These are phyloP conservation scores for Patella depressa DNA, from an alignment of 2,888 invertebrate species.

Conservation along the genomic window DNA sequence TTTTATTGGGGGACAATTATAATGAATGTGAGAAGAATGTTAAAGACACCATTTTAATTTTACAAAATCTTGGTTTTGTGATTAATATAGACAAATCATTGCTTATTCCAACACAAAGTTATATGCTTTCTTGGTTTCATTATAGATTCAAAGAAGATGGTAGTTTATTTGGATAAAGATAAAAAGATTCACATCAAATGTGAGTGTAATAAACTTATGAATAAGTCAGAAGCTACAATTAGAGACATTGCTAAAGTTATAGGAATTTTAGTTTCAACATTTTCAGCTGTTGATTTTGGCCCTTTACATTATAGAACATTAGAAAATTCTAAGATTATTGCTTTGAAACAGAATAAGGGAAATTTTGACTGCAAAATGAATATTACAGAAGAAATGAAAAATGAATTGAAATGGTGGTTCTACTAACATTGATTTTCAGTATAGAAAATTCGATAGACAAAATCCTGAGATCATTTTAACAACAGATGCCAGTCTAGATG, in stretches of 20 bases:
- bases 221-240: neutral
- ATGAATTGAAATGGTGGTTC: neutral
- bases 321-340: neutral
- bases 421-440: neutral
- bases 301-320: neutral
- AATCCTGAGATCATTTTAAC: neutral
- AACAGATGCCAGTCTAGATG: constrained; percentile 5
- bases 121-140: neutral
- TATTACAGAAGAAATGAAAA: neutral
- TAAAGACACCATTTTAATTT: neutral
- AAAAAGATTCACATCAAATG: neutral
- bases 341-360: neutral
- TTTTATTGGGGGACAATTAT: neutral
- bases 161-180: neutral
- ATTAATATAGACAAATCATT: neutral
- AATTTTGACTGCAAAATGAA: neutral
- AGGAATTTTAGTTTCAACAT: neutral
- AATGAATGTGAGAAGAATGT: constrained; percentile 7
- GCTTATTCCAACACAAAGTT: neutral
- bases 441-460: neutral
- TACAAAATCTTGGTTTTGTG: constrained; percentile 1
- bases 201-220: neutral
- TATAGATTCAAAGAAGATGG: neutral
- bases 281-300: neutral
- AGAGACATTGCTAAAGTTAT: constrained; percentile 1